Percentiles rank a stretch among this genome's conserved stretches.
Evolutionary conservation across 2,888 invertebrate genomes (phyloP).

Genomic region (Apamea epomidion): DNA sequence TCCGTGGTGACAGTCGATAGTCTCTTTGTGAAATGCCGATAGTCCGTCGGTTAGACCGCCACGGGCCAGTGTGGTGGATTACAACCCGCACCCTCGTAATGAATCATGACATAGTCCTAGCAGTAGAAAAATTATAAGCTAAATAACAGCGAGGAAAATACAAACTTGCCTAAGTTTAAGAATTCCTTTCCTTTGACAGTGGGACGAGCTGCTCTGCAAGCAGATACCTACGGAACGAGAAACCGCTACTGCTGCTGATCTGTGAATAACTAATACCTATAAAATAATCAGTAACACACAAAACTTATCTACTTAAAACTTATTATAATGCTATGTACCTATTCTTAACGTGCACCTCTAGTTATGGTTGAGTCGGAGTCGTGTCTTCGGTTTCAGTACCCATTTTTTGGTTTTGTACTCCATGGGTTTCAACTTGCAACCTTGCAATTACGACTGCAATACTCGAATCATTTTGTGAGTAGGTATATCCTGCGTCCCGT

Average conservation of each 20-base stretch:
- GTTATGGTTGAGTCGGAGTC: neutral
- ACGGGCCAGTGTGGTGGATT: neutral
- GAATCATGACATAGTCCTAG: neutral
- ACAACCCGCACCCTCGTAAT: neutral
- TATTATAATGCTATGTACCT: neutral
- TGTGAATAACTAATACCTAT: neutral
- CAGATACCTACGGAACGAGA: neutral
- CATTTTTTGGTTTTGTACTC: neutral
- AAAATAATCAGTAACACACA: neutral
- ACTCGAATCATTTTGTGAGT: neutral
- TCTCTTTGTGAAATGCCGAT: neutral
- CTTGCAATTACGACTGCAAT: neutral
- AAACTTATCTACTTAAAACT: neutral
- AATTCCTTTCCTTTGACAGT: neutral
- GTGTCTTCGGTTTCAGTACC: neutral
- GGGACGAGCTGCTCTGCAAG: neutral
- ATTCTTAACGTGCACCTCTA: neutral
- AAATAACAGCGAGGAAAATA: neutral
- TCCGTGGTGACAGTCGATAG: neutral
- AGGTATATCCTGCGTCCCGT: neutral
- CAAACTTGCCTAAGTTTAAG: neutral
- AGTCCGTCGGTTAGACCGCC: neutral
- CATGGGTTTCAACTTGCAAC: neutral
- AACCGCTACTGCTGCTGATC: neutral
- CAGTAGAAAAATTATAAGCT: neutral